Evolutionary conservation across 2,113 vertebrate species (phyloP).

Genomic region (Solenodon paradoxus): DNA sequence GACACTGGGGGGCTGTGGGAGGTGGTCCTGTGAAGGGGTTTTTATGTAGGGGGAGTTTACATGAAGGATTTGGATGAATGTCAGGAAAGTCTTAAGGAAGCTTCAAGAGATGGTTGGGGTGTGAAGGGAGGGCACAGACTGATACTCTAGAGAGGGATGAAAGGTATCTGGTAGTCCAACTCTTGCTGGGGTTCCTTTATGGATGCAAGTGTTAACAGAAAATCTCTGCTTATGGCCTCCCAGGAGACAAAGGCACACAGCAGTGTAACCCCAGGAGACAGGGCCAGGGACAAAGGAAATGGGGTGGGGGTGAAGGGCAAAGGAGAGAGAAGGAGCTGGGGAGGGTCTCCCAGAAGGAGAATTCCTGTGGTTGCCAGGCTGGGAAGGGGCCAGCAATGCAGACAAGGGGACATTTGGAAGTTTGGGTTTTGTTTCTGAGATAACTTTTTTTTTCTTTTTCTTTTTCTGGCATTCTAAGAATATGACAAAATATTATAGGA

Average conservation of each 20-base stretch:
- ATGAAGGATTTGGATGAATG: background rate
- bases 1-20: background rate
- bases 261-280: background rate
- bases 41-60: background rate
- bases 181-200: background rate
- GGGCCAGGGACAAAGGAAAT: background rate
- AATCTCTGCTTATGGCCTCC: background rate
- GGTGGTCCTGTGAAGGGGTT: background rate
- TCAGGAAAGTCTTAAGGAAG: background rate
- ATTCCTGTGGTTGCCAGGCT: too few relatives aligned
- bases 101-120: accelerated
- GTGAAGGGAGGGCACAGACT: background rate
- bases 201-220: background rate
- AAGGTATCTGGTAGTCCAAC: background rate
- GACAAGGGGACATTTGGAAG: background rate
- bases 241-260: background rate
- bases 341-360: background rate
- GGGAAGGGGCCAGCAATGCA: background rate
- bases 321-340: background rate
- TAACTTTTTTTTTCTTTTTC: background rate
- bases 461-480: background rate
- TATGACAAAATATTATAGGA: background rate
- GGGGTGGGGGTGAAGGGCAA: background rate
- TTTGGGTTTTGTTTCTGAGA: background rate
- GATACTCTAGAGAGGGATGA: background rate